phyloP scores from a whole-genome alignment of 1,140 invertebrate species.

The Yoshiicerus persimilis region DNA sequence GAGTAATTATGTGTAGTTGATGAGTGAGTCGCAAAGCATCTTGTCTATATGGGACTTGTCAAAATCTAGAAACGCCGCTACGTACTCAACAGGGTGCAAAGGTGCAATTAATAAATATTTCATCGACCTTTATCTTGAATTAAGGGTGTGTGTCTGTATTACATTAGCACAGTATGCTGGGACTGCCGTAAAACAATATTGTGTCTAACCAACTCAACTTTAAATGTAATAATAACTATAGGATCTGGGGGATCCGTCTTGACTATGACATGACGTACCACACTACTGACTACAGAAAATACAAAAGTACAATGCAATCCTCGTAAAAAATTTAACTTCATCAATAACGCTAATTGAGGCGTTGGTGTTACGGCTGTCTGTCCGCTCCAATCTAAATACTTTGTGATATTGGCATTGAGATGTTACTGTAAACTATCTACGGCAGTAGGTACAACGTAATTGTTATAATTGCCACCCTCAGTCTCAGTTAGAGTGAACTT shows the following conservation, averaged over 20 bases:
- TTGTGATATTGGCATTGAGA: constrained; percentile 22
- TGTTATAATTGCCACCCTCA: not conserved
- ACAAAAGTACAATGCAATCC: not conserved
- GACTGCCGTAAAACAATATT: not conserved
- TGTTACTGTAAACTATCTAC: not conserved
- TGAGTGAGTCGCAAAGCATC: not conserved
- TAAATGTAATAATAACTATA: not conserved
- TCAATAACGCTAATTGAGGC: constrained; percentile 17
- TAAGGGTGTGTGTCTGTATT: not conserved
- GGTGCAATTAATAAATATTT: constrained; percentile 14
- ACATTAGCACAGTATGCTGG: not conserved
- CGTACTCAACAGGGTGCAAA: not conserved
- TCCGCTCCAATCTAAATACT: not conserved
- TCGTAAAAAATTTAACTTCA: constrained; percentile 5
- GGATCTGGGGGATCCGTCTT: not conserved
- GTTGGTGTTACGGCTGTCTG: constrained; percentile 10
- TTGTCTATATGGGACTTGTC: not conserved
- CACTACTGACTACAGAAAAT: not conserved
- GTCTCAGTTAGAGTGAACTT: not conserved
- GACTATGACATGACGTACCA: not conserved
- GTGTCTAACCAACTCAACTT: not conserved
- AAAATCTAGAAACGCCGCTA: not conserved
- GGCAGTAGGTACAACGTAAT: not conserved
- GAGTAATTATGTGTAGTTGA: too few species aligned
- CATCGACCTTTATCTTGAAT: constrained; percentile 15